These are phyloP conservation scores for Acrocera orbiculus DNA, from an alignment of 2,888 invertebrate genomes.

Conservation along the genomic window DNA sequence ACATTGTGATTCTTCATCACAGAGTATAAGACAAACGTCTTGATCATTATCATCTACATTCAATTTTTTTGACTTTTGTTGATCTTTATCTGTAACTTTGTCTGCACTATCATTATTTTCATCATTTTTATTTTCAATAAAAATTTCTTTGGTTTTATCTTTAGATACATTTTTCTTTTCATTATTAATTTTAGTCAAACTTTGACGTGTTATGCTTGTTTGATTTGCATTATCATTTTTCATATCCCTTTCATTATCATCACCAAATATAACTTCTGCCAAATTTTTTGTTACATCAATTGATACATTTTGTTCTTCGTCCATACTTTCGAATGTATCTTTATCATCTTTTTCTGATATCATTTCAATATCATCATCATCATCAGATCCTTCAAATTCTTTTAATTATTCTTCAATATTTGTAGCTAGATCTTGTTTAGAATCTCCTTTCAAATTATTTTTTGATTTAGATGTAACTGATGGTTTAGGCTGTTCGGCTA, in stretches of 20 bases:
- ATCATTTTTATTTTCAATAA: neutral
- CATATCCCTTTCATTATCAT: too few species aligned
- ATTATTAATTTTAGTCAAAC: neutral
- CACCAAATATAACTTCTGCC: conserved; percentile 3
- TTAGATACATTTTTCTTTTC: neutral
- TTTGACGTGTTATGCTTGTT: neutral
- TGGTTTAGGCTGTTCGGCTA: conserved; percentile 6
- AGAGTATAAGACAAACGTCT: neutral
- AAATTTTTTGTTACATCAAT: neutral
- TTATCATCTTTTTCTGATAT: conserved; percentile 8
- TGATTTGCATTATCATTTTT: neutral
- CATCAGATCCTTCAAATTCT: conserved; percentile 13
- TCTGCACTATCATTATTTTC: conserved; percentile 13
- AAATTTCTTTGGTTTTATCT: neutral
- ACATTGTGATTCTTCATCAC: neutral
- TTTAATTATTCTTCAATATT: conserved; percentile 10
- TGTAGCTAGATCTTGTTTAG: conserved; percentile 2
- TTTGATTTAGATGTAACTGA: conserved; percentile 10
- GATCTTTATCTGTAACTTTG: conserved; percentile 9
- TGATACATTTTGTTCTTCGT: neutral
- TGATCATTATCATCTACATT: neutral
- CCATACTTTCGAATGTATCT: too few species aligned
- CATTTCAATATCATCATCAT: conserved; percentile 8
- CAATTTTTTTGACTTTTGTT: neutral
- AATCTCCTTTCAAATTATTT: too few species aligned